Evolutionary conservation across 2,113 vertebrate genomes (phyloP).

Genomic region (Heterochromis multidens): DNA sequence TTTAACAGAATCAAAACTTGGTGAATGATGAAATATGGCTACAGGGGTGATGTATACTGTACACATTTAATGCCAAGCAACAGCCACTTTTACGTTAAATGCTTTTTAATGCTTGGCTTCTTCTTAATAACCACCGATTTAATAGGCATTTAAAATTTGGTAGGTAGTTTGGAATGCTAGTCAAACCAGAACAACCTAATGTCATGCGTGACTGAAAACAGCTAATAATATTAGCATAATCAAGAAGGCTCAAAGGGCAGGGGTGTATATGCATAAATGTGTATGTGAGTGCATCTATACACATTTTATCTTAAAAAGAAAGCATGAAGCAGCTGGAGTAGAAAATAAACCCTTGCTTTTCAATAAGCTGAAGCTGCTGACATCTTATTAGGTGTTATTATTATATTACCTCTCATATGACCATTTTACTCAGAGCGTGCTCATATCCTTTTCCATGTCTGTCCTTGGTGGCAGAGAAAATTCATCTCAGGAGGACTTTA

Average conservation of each 20-base stretch:
- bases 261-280: background rate
- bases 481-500: constrained; percentile 49
- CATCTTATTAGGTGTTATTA: constrained; percentile 47
- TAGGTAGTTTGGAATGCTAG: constrained; percentile 35
- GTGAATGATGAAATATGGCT: constrained; percentile 1
- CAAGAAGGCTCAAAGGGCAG: constrained; percentile 44
- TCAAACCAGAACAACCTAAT: constrained; percentile 46
- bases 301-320: background rate
- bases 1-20: background rate
- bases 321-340: background rate
- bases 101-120: constrained; percentile 61
- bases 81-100: constrained; percentile 6
- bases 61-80: background rate
- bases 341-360: constrained; percentile 15
- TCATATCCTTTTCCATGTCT: background rate
- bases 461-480: constrained; percentile 26
- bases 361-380: constrained; percentile 19
- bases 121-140: constrained; percentile 46
- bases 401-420: constrained; percentile 29
- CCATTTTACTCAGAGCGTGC: constrained; percentile 6
- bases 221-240: constrained; percentile 49
- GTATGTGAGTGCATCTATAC: background rate
- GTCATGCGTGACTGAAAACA: constrained; percentile 56
- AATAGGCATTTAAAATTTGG: constrained; percentile 41
- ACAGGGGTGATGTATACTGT: background rate